Conservation (phyloP, 1,140 invertebrate genomes). For the Anastrepha obliqua region DNA sequence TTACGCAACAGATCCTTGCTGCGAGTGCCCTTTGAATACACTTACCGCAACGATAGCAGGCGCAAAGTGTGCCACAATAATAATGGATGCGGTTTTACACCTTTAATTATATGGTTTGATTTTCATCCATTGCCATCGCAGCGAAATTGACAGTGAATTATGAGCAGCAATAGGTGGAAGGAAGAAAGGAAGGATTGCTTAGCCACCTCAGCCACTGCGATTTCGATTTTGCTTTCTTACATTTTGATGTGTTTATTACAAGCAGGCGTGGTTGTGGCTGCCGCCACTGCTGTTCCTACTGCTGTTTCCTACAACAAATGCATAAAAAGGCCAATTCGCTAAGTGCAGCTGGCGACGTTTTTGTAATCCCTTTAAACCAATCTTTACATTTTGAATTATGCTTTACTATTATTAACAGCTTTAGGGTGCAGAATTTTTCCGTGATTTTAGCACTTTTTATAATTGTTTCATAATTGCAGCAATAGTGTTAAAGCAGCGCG, state of each 20-base stretch:
- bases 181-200: neutral
- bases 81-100: slow-evolving; percentile 32
- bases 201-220: neutral
- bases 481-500: neutral
- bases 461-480: slow-evolving; percentile 3
- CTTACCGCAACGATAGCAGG: neutral
- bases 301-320: neutral
- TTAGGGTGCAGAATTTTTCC: neutral
- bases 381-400: neutral
- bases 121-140: neutral
- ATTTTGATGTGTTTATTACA: slow-evolving; percentile 11
- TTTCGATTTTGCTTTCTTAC: neutral
- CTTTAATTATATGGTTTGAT: slow-evolving; percentile 50
- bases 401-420: neutral
- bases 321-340: neutral
- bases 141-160: slow-evolving; percentile 26
- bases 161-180: slow-evolving; percentile 12
- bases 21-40: neutral
- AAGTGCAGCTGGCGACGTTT: no score
- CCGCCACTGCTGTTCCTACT: neutral
- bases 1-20: neutral
- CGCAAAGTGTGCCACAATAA: neutral
- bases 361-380: neutral
- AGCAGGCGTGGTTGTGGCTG: neutral
- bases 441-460: slow-evolving; percentile 26